phyloP scores from a whole-genome alignment of 2,888 invertebrate species.

The Parapristionchus giblindavisi region DNA sequence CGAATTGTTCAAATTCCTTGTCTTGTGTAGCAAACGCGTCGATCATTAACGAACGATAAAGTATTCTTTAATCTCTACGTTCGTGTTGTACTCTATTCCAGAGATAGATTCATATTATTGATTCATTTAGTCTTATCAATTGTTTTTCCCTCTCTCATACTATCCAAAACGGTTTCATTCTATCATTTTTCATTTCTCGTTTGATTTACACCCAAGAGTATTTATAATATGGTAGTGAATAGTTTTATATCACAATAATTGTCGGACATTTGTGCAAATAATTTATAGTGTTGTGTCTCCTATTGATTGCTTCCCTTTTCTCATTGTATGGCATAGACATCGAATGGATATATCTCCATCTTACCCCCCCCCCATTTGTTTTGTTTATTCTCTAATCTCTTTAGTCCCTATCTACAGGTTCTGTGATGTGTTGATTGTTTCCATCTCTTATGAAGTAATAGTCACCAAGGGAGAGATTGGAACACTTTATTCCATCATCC shows the following conservation, averaged over 20 bases:
- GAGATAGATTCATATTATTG: slow-evolving; percentile 45
- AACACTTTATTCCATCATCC: slow-evolving; percentile 7
- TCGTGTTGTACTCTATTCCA: too few relatives aligned
- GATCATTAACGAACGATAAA: too few relatives aligned
- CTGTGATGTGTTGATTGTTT: slow-evolving; percentile 37
- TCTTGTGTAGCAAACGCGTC: too few relatives aligned
- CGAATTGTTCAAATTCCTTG: too few relatives aligned
- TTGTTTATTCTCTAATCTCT: slow-evolving; percentile 34
- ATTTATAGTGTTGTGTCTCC: slow-evolving; percentile 14
- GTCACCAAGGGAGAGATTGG: slow-evolving; percentile 26
- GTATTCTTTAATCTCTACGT: too few relatives aligned
- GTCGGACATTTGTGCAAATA: slow-evolving; percentile 36
- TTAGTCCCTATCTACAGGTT: slow-evolving; percentile 37
- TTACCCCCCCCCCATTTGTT: slow-evolving; percentile 2
- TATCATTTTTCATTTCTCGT: slow-evolving; percentile 1
- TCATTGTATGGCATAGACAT: slow-evolving; percentile 14
- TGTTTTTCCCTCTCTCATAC: background rate
- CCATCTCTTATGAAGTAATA: too few relatives aligned
- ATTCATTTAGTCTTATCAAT: background rate
- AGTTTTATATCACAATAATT: slow-evolving; percentile 16
- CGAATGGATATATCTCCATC: background rate
- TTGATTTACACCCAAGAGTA: background rate
- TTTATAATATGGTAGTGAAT: slow-evolving; percentile 8
- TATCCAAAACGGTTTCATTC: background rate
- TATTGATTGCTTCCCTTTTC: background rate